Evolutionary conservation across 2,888 invertebrate species (phyloP).

Genomic region (Epinotia ramella): DNA sequence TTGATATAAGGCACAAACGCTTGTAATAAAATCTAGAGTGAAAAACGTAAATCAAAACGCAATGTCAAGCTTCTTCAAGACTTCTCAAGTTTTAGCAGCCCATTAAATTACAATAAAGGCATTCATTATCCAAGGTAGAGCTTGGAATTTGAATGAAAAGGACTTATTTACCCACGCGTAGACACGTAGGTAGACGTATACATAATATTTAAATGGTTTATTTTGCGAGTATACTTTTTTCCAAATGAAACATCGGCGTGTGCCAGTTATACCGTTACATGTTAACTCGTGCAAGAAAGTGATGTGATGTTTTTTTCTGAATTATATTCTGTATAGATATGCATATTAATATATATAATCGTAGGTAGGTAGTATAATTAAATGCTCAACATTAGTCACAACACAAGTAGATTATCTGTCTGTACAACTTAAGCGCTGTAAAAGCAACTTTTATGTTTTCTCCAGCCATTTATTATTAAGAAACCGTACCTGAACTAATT

Average conservation of each 20-base stretch:
- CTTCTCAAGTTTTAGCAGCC: neutral
- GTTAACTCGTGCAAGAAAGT: neutral
- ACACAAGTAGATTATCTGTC: neutral
- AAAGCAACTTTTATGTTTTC: constrained; percentile 15
- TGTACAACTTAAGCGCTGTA: constrained; percentile 5
- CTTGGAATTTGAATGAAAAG: constrained; percentile 2
- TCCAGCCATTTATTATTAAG: constrained; percentile 35
- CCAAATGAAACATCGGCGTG: neutral
- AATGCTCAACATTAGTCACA: neutral
- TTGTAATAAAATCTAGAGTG: neutral
- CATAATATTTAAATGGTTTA: neutral
- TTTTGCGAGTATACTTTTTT: neutral
- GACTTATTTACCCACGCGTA: neutral
- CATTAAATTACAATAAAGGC: constrained; percentile 26
- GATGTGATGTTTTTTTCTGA: neutral
- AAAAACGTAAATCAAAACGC: constrained; percentile 2
- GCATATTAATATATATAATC: neutral
- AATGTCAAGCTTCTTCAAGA: constrained; percentile 11
- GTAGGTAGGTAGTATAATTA: neutral
- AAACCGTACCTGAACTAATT: constrained; percentile 39
- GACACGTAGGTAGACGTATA: neutral
- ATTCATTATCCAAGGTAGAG: constrained; percentile 1
- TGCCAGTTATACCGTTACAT: neutral
- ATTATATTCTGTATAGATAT: neutral
- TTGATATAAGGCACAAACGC: neutral